These are phyloP conservation scores for Phallusia fumigata DNA, from an alignment of 23 tunicate species.

Conservation along the genomic window DNA sequence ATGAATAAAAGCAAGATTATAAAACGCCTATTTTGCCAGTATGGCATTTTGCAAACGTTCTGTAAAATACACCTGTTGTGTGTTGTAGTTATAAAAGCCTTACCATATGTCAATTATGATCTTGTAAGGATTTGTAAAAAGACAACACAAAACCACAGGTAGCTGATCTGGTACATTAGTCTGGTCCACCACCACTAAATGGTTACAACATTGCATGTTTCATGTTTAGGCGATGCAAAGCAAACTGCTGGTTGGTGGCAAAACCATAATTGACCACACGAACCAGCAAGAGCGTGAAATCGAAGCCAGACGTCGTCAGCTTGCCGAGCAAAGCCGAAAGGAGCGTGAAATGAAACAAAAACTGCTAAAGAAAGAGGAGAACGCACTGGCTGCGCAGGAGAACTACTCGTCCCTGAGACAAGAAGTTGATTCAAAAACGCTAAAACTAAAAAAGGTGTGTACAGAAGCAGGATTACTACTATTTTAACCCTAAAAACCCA, in stretches of 20 bases:
- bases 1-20: too few species aligned
- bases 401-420: constrained; percentile 80
- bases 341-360: constrained; percentile 94
- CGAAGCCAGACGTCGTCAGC: constrained; percentile 69
- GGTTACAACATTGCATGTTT: neutral
- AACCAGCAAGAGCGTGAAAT: constrained; percentile 91
- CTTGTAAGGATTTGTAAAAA: too few species aligned
- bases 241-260: constrained; percentile 92
- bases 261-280: constrained; percentile 89
- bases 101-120: too few species aligned
- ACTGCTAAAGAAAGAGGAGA: constrained; percentile 68
- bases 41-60: too few species aligned
- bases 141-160: too few species aligned
- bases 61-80: too few species aligned
- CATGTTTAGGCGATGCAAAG: constrained; percentile 87
- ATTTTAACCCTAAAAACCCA: too few species aligned
- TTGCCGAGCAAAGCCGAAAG: constrained; percentile 58
- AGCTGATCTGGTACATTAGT: too few species aligned
- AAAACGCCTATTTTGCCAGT: too few species aligned
- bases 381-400: constrained; percentile 77
- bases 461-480: too few species aligned
- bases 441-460: constrained; percentile 80
- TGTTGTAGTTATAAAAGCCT: too few species aligned
- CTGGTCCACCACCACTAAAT: too few species aligned
- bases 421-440: constrained; percentile 91